Evolutionary conservation across 1,140 invertebrate species (phyloP).

Genomic region (Paramacrobiotus metropolitanus): DNA sequence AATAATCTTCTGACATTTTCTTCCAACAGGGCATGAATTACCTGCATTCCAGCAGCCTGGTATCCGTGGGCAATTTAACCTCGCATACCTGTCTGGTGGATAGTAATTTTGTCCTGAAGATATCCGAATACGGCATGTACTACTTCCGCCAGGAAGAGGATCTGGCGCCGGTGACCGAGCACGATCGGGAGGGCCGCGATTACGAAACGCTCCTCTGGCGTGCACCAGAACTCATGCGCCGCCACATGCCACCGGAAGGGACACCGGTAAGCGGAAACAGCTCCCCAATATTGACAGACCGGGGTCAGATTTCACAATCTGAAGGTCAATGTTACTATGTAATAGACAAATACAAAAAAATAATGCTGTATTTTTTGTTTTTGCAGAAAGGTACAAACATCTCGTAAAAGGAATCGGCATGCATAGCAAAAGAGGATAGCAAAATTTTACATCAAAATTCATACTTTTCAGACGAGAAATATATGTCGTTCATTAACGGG

Average conservation of each 20-base stretch:
- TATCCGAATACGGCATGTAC: conserved; percentile 81
- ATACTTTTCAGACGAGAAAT: too few species aligned
- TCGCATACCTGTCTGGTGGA: conserved; percentile 96
- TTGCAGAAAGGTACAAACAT: too few species aligned
- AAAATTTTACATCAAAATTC: too few species aligned
- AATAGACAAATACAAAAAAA: too few species aligned
- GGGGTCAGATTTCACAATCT: too few species aligned
- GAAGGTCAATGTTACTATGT: too few species aligned
- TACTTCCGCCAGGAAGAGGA: conserved; percentile 27
- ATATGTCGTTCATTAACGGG: too few species aligned
- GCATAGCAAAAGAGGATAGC: too few species aligned
- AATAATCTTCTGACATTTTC: background rate
- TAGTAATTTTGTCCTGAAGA: conserved; percentile 83
- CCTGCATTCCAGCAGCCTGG: conserved; percentile 65
- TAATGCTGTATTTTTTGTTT: too few species aligned
- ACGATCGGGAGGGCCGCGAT: conserved; percentile 1
- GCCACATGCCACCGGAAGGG: background rate
- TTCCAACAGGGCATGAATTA: conserved; percentile 62
- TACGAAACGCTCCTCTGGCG: background rate
- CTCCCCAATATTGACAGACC: too few species aligned
- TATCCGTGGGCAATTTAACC: conserved; percentile 77
- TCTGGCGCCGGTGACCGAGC: background rate
- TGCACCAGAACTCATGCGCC: background rate
- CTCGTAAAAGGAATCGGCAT: too few species aligned
- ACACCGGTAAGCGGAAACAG: background rate